Evolutionary conservation across 2,797 vertebrate genomes (phyloP).

Genomic region (Hipposideros larvatus): DNA sequence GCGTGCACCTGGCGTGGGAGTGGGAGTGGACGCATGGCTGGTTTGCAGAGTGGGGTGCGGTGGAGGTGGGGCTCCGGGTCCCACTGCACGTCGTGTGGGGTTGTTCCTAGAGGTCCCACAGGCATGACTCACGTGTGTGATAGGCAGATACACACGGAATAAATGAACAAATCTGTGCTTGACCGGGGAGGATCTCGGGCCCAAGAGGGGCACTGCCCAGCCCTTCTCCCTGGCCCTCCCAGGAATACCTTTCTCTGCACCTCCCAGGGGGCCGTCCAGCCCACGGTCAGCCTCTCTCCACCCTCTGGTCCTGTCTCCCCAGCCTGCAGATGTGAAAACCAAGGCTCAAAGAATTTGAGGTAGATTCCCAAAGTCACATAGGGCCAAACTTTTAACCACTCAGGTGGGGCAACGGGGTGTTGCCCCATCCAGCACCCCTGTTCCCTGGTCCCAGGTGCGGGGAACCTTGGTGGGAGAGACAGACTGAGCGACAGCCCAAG

Average conservation of each 20-base stretch:
- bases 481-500: not conserved
- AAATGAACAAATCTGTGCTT: accelerated
- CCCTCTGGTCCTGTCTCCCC: not conserved
- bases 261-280: not conserved
- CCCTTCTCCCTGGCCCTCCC: not conserved
- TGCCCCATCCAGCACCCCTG: accelerated
- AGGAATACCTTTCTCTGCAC: not conserved
- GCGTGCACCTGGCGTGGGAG: not conserved
- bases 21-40: accelerated
- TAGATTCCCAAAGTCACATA: not conserved
- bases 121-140: accelerated
- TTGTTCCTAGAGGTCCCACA: not conserved
- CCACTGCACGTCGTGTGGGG: accelerated
- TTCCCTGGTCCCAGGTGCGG: not conserved
- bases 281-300: accelerated
- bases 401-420: accelerated
- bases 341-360: not conserved
- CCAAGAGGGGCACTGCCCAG: not conserved
- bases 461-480: accelerated
- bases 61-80: slow-evolving; percentile 65
- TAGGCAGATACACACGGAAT: accelerated
- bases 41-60: slow-evolving; percentile 66
- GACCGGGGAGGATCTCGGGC: accelerated
- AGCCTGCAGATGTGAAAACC: not conserved
- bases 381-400: no score